Base-by-base conservation (phyloP, 2,113 vertebrate species). In the Rhadina sibilatrix region DNA sequence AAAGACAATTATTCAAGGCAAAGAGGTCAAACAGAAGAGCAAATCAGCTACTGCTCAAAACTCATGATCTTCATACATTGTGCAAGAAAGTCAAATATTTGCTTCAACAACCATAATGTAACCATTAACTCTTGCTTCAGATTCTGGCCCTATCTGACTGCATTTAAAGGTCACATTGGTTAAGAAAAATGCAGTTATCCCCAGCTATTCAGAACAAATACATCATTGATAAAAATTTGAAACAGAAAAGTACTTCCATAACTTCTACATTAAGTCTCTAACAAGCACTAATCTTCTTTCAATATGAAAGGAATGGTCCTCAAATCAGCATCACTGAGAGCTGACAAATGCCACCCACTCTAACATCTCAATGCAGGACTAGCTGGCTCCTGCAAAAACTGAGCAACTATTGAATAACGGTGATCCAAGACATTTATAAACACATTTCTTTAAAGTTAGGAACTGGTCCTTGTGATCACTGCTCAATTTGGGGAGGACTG, bases 21-120 rank as follows among this genome's bases (percentile, higher is more conserved):
- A 97, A 96, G 74, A 89, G 93, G 30, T 82, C 85, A 83, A 94
- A 64, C 69, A 64, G 60, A 94, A 95, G 79, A 92, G 82, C 76
- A 97, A 79, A 96, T 80, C 30, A 74, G 93, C 38, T 83, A 63
- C 87, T 87, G 70, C 94, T 92, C 52, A 60, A 86, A 95, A 92
- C 71, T 63, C 90, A 83, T 40, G 93, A 84, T 88, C 86, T 82
- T 91, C 94, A 84, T 78, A 63, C 31, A 86, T 98, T 98, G 95
- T 98, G 98, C 98, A 98, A 98, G 85, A 89, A 96, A 93, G 94
- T 94, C 98, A 98, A 99, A 99, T 99, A 99, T 99, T 99, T 99
- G 98, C 94, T 96, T 95, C 90, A 95, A 91, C 90, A 66, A 88
- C 91, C 83, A 59, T 85, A 93, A 96, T 92, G 97, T 98, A 98